Base-by-base conservation (phyloP, 2,888 invertebrate genomes). In the Dioctria rufipes region DNA sequence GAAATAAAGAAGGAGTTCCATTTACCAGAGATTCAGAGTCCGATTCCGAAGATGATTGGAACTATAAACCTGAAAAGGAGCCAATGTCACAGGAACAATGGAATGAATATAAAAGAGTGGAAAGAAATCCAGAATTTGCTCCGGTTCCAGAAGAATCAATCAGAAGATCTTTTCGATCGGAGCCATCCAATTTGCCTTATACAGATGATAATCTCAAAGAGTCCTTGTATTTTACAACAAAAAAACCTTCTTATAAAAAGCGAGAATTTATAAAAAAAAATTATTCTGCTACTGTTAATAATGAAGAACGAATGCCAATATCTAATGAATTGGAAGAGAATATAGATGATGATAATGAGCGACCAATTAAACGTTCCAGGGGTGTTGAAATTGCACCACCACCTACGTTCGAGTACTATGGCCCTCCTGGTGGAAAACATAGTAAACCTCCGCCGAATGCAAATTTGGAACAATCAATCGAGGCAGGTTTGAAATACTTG, bases 41-140 rank as follows among this genome's bases (percentile, higher is more conserved):
- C 2, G 82, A 81, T 49, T 46, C 73, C 0, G 81, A 83, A n/a
- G 82, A 83, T 1, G 83, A 84, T 5, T 89, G 89, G 89, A 80
- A 85, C 4, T 89, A 88, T 78, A 87, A 86, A 73, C 84, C 87
- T 1, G 88, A 89, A 81, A 84, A 86, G 3, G 81, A 85, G 67
- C 88, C 87, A 37, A 88, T 89, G 88, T 87, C 89, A 2, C 89
- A 89, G 80, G 88, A 86, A 73, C 85, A 89, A 81, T 89, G 89
- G 89, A 89, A 89, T 81, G 87, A 88, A 46, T 93, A 94, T 85
- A 93, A 95, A 86, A 91, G 97, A 83, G 89, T 90, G 78, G 93
- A 95, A 86, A 91, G 97, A 83, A 90, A 90, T 40, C 86, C 91
- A 0, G 96, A 96, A 87, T 97, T 97, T 89, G 96, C 95, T 1